phyloP scores from a whole-genome alignment of 2,888 invertebrate species.

The Tanytarsus gracilentus region DNA sequence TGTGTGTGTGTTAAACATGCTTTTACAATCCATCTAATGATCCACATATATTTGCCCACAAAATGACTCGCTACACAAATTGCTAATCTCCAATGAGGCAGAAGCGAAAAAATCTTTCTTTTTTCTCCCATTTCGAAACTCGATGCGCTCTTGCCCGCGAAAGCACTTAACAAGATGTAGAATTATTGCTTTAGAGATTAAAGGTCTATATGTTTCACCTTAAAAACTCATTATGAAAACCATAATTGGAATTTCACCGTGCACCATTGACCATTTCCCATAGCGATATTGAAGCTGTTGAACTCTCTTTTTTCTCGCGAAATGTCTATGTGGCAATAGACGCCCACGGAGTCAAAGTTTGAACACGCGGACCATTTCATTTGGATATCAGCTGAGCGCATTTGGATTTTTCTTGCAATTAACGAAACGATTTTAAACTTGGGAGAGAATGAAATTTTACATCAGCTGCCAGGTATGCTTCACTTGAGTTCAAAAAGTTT shows the following conservation, averaged over 20 bases:
- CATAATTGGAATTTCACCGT: conserved; percentile 20
- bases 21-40: background rate
- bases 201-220: conserved; percentile 24
- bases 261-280: conserved; percentile 18
- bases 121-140: background rate
- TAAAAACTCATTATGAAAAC: conserved; percentile 25
- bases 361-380: conserved; percentile 11
- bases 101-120: background rate
- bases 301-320: background rate
- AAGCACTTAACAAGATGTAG: conserved; percentile 21
- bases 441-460: too few relatives aligned
- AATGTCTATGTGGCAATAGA: background rate
- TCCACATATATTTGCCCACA: background rate
- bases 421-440: background rate
- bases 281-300: background rate
- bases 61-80: background rate
- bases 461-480: too few relatives aligned
- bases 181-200: conserved; percentile 23
- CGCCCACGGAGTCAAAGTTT: conserved; percentile 27
- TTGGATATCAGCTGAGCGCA: background rate
- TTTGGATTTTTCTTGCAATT: background rate
- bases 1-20: too few relatives aligned
- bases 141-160: background rate
- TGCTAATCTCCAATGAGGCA: background rate
- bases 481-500: too few relatives aligned